Evolutionary conservation across 2,888 invertebrate species (phyloP).

Genomic region (Cephus spinipes): DNA sequence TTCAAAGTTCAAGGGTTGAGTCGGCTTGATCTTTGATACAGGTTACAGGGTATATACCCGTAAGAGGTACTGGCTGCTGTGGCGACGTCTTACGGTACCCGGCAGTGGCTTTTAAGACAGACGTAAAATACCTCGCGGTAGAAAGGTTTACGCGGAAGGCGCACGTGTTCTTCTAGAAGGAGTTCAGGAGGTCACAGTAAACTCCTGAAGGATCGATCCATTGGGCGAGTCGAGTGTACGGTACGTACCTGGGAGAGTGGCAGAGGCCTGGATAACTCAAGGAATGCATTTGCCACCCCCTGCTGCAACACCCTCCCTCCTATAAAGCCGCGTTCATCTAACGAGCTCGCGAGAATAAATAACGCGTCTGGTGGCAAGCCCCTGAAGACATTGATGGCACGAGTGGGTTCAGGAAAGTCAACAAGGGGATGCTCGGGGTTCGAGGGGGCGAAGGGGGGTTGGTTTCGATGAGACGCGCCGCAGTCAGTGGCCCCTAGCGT

Average conservation of each 20-base stretch:
- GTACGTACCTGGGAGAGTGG: not conserved
- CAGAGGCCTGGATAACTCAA: not conserved
- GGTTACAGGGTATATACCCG: not conserved
- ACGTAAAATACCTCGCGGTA: not conserved
- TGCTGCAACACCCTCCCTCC: not conserved
- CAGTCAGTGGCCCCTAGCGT: not conserved
- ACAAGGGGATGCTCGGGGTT: constrained; percentile 4
- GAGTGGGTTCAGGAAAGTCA: constrained; percentile 19
- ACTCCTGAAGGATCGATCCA: not conserved
- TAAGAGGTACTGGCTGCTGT: not conserved
- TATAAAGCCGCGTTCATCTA: not conserved
- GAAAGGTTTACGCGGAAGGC: not conserved
- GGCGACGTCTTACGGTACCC: not conserved
- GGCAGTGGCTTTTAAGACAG: not conserved
- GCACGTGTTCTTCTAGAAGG: not conserved
- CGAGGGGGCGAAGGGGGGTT: not conserved
- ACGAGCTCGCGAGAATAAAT: not conserved
- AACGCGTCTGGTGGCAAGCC: constrained; percentile 11
- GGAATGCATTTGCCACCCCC: not conserved
- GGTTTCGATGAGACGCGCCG: not conserved
- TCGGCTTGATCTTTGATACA: not conserved
- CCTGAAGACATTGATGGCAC: constrained; percentile 8
- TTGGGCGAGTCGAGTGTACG: not conserved
- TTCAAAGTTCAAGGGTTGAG: not conserved
- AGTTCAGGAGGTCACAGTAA: not conserved